These are phyloP conservation scores for Sinodicranocentrus sp. DNA, from an alignment of 2,888 invertebrate species.

Conservation along the genomic window DNA sequence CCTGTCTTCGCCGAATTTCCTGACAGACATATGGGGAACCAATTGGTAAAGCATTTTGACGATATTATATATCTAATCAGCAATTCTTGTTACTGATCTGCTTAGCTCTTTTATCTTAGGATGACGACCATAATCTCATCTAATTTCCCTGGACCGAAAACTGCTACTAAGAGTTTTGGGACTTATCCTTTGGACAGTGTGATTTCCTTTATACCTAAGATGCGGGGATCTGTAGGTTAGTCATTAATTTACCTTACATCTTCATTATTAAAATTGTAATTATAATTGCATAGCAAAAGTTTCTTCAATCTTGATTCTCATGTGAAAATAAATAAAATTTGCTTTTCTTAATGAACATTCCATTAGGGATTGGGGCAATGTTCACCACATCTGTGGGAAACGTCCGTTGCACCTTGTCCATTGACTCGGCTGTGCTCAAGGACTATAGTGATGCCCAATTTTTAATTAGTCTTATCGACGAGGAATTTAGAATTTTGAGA, in stretches of 20 bases:
- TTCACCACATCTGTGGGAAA: slow-evolving; percentile 71
- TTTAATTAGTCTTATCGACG: slow-evolving; percentile 30
- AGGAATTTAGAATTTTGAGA: slow-evolving; percentile 43
- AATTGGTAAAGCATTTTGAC: slow-evolving; percentile 49
- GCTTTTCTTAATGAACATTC: neutral
- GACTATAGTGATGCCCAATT: slow-evolving; percentile 47
- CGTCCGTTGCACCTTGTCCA: slow-evolving; percentile 66
- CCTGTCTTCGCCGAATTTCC: slow-evolving; percentile 47
- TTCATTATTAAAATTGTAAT: neutral
- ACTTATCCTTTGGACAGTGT: slow-evolving; percentile 41
- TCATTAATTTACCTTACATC: no score
- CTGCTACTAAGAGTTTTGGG: slow-evolving; percentile 38
- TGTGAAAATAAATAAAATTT: neutral
- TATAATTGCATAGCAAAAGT: neutral
- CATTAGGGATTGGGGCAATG: slow-evolving; percentile 68
- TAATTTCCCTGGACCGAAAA: slow-evolving; percentile 64
- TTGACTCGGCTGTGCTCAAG: slow-evolving; percentile 68
- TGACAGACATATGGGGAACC: slow-evolving; percentile 66
- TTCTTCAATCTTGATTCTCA: neutral
- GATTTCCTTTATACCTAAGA: slow-evolving; percentile 57
- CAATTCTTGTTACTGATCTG: no score
- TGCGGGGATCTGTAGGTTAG: slow-evolving; percentile 67
- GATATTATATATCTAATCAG: no score
- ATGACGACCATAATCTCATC: slow-evolving; percentile 65
- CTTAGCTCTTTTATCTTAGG: no score